These are phyloP conservation scores for Papilio machaon DNA, from an alignment of 1,140 invertebrate species.

Conservation along the genomic window DNA sequence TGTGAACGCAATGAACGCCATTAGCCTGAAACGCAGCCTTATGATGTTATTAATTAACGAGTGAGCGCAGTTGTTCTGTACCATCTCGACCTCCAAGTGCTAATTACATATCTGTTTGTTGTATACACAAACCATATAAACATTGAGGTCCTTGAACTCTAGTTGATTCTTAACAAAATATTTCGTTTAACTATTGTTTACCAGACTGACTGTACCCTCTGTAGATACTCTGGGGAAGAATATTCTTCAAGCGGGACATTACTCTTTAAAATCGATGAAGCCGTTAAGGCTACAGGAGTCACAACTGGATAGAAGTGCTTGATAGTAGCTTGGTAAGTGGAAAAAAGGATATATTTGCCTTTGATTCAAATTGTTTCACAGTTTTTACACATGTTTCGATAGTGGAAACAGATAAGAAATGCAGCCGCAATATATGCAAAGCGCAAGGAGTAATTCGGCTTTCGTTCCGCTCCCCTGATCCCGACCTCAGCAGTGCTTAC, in stretches of 20 bases:
- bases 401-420: neutral
- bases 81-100: neutral
- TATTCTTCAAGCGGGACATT: too few relatives aligned
- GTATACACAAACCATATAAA: neutral
- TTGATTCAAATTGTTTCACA: too few relatives aligned
- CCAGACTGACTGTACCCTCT: too few relatives aligned
- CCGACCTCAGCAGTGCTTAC: neutral
- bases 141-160: constrained; percentile 7
- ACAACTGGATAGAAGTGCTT: too few relatives aligned
- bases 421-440: neutral
- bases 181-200: too few relatives aligned
- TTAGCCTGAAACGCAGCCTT: constrained; percentile 1
- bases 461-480: constrained; percentile 1
- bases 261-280: too few relatives aligned
- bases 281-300: too few relatives aligned
- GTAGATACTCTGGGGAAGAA: too few relatives aligned
- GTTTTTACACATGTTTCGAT: too few relatives aligned
- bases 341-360: too few relatives aligned
- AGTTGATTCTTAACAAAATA: neutral
- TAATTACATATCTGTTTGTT: constrained; percentile 7
- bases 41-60: constrained; percentile 18
- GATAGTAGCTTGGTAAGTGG: too few relatives aligned
- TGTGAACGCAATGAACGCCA: neutral
- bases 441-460: constrained; percentile 2
- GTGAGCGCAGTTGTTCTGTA: constrained; percentile 4